phyloP scores from a whole-genome alignment of 1,140 invertebrate species.

The Ceratosolen fusciceps region DNA sequence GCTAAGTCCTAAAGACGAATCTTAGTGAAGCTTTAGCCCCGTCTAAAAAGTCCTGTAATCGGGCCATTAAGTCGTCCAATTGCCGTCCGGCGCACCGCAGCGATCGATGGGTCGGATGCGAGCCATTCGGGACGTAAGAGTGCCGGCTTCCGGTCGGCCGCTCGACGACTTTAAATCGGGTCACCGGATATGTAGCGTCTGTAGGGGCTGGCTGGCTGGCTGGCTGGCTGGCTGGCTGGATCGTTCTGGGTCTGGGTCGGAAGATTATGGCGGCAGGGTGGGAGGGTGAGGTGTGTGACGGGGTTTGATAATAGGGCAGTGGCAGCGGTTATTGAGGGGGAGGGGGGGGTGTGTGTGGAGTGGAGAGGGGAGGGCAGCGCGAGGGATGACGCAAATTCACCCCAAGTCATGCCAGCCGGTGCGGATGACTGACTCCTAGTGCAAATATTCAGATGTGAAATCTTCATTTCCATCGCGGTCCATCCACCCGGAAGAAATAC shows the following conservation, averaged over 20 bases:
- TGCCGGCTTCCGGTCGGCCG: background rate
- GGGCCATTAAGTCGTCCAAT: background rate
- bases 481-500: constrained; percentile 71
- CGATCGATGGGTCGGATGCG: background rate
- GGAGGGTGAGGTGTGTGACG: no score
- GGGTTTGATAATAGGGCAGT: no score
- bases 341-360: no score
- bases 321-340: no score
- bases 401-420: constrained; percentile 56
- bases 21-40: background rate
- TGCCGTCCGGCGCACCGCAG: background rate
- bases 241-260: no score
- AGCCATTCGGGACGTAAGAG: background rate
- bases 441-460: constrained; percentile 70
- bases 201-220: no score
- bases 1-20: no score
- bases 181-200: constrained; percentile 66
- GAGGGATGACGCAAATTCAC: constrained; percentile 50
- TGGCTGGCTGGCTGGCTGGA: no score
- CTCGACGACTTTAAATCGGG: constrained; percentile 56
- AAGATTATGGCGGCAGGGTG: constrained; percentile 60
- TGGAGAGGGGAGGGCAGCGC: background rate
- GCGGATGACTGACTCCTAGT: constrained; percentile 56
- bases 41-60: background rate
- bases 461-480: constrained; percentile 68